Evolutionary conservation across 2,888 invertebrate genomes (phyloP).

Genomic region (Campoplex capitator): DNA sequence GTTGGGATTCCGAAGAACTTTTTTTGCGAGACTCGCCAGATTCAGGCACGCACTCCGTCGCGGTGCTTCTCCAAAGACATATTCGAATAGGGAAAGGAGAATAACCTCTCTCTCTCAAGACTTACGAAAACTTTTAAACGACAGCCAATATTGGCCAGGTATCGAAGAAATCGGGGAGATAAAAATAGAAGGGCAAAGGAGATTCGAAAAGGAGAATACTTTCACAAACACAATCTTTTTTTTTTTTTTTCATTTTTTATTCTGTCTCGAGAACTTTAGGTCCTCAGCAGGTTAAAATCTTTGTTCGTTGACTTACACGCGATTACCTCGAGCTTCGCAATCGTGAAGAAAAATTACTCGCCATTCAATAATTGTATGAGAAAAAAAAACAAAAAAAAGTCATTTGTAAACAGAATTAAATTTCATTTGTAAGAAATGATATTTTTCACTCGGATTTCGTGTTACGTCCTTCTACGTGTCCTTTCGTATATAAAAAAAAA

Average conservation of each 20-base stretch:
- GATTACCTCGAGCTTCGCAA: not conserved
- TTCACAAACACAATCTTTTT: not conserved
- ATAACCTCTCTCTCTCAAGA: not conserved
- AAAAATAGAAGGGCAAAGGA: constrained; percentile 36
- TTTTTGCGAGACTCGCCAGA: constrained; percentile 4
- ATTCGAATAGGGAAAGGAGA: constrained; percentile 22
- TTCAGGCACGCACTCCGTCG: constrained; percentile 11
- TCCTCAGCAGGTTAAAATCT: not conserved
- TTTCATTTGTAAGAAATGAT: constrained; percentile 5
- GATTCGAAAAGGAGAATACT: not conserved
- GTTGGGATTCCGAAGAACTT: constrained; percentile 32
- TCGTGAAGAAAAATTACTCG: not conserved
- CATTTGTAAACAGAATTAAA: not conserved
- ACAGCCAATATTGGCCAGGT: constrained; percentile 70
- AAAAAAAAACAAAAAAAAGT: not conserved
- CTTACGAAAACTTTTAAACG: constrained; percentile 36
- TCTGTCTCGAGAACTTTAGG: not conserved
- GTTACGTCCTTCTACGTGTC: not conserved
- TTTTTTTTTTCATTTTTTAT: too few species aligned
- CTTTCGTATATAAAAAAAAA: not conserved
- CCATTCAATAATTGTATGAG: too few species aligned
- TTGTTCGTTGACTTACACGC: not conserved
- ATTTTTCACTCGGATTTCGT: constrained; percentile 3
- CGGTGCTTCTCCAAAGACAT: constrained; percentile 11
- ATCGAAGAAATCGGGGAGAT: constrained; percentile 28